Conservation (phyloP, 2,797 vertebrate species). For the Pangasius larnaudii region DNA sequence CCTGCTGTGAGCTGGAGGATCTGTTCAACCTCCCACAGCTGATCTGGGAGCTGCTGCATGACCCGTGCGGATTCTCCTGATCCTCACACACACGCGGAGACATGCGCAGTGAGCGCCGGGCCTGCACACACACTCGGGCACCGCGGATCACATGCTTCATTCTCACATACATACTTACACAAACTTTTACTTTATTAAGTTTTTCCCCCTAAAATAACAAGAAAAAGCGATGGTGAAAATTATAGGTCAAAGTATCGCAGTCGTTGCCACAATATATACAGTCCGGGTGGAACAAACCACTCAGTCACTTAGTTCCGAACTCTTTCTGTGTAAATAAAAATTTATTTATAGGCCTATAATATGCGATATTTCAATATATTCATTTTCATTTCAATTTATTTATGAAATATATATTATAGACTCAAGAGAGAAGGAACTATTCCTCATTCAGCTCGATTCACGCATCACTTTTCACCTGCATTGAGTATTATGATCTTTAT, state of each 20-base stretch:
- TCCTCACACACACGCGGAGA: not conserved
- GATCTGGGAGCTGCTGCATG: not conserved
- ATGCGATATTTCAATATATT: not conserved
- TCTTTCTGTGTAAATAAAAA: too few species aligned
- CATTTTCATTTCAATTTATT: not conserved
- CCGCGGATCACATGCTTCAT: not conserved
- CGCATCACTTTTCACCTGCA: not conserved
- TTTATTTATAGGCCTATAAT: not conserved
- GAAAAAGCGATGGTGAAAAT: not conserved
- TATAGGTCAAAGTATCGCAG: not conserved
- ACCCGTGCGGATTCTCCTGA: too few species aligned
- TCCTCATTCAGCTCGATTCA: not conserved
- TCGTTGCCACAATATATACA: not conserved
- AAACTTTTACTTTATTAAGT: too few species aligned
- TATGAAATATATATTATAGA: not conserved
- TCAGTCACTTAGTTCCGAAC: not conserved
- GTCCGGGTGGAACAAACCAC: constrained; percentile 2
- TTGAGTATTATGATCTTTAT: not conserved
- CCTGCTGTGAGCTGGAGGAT: constrained; percentile 9
- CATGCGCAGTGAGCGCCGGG: not conserved
- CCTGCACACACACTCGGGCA: not conserved
- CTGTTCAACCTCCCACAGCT: not conserved
- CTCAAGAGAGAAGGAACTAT: not conserved
- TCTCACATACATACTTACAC: not conserved
- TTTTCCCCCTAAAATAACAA: not conserved